Base-by-base conservation (phyloP, 1,140 invertebrate species). In the Calosoma granatense region DNA sequence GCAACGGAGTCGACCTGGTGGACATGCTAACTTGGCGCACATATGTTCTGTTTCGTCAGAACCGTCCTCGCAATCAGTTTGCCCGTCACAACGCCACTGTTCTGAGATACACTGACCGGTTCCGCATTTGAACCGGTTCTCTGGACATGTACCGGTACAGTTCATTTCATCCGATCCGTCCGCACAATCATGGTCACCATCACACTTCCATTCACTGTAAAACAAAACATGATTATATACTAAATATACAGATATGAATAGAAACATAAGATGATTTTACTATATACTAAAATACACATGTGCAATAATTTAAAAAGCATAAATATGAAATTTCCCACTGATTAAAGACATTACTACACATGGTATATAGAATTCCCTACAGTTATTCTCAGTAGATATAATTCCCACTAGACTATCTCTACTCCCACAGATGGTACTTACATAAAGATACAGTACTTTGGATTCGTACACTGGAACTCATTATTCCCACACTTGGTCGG, bases 71-170 rank as follows among this genome's bases (percentile, higher is more conserved):
- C 84, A 87, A 69, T 86, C 84, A 36, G 72, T 63, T 39, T 74
- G 70, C 20, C 79, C 81, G 72, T 88, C 85, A 74, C 86, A 88
- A 11, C 76, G 70, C 80, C 80, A 85, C n/a, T 76, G 70, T 6
- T 65, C 61, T 20, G 79, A 75, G 23, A 82, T 77, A 69, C 85
- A 87, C 15, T 76, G 70, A 3, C 76, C 76, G 63, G 73, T 73
- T 15, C 65, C 58, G 65, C 81, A 84, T 14, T 67, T 67, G 57
- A 76, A 76, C 22, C 72, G 72, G 52, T 72, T 72, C 12, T 66
- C 63, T 1, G 64, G 64, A 64, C 75, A 79, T 2, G 63, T 63
- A 56, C 67, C 65, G 39, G 70, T 72, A 64, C 83, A 85, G 58
- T 77, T 74, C 11, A 67, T 56, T 64, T 84, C 82, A 67, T 84